Evolutionary conservation across 2,888 invertebrate genomes (phyloP), one percentile per base, ranked within the genome.

Genomic region (Phorcus lineatus): DNA sequence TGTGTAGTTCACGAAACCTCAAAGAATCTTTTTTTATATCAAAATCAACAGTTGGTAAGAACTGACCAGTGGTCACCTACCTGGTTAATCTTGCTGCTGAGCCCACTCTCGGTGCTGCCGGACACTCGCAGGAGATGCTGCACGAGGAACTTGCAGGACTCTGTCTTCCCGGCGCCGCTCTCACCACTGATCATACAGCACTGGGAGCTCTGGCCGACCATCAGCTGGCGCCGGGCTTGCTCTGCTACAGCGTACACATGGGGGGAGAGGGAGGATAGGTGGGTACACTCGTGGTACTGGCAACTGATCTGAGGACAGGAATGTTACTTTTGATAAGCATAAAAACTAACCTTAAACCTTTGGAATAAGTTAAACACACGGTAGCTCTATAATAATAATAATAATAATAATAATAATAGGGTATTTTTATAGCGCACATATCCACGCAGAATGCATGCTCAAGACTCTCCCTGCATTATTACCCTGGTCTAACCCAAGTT

Each of bases 121-220:
- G 89, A 85, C 0, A 86, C 81, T 22, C 84, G 80, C 77, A 90
- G 81, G 19, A 91, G 82, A 81, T 91, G 90, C 77, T 89, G 89
- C 55, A 91, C 81, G 31, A 91, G 77, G 74, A 86, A 86, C 83
- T 91, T 91, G 82, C 87, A 87, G 3, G 89, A 82, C 83, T 91
- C 90, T 11, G 90, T 90, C 81, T 90, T 90, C 53, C 92, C 92
- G 31, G 92, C 88, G 6, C 92, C 92, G 57, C 91, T 91, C 81
- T 92, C 92, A 17, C 92, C 92, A 78, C 90, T 90, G 80, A 92
- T 91, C 52, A 92, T 89, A 84, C 91, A 91, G 84, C 91, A 92
- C 84, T 92, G 92, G 19, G 89, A 87, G 47, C 66, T 40, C 19
- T 85, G 82, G 6, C 88, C 86, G 3, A 82, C 77, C 28, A 86